phyloP scores from a whole-genome alignment of 2,888 invertebrate species.

The Julus scandinavius region DNA sequence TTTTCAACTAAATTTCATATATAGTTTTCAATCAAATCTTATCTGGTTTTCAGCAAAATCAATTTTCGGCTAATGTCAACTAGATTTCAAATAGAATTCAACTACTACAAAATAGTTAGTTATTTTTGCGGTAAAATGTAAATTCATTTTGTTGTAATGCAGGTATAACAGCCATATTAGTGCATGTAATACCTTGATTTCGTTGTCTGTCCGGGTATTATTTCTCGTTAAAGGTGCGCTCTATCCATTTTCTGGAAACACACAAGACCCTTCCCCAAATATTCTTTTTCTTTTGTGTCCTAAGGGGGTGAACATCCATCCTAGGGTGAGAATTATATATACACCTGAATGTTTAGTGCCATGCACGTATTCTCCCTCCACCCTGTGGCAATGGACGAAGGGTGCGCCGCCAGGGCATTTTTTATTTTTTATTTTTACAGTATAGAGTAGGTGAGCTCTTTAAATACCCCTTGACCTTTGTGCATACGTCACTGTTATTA shows the following conservation, averaged over 20 bases:
- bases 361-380: not conserved
- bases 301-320: not conserved
- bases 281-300: not conserved
- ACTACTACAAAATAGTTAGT: too few species aligned
- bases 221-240: conserved; percentile 2
- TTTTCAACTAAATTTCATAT: too few species aligned
- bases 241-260: not conserved
- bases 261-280: not conserved
- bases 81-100: too few species aligned
- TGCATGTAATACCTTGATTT: not conserved
- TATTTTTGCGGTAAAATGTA: too few species aligned
- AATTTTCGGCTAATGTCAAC: too few species aligned
- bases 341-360: not conserved
- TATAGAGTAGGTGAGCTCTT: not conserved
- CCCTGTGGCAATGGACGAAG: not conserved
- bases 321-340: not conserved
- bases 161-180: too few species aligned
- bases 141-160: too few species aligned
- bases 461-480: not conserved
- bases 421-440: too few species aligned
- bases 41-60: too few species aligned
- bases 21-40: too few species aligned
- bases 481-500: not conserved
- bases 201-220: not conserved
- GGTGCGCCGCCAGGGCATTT: not conserved